Evolutionary conservation across 2,113 vertebrate genomes (phyloP).

Genomic region (Neofelis nebulosa): DNA sequence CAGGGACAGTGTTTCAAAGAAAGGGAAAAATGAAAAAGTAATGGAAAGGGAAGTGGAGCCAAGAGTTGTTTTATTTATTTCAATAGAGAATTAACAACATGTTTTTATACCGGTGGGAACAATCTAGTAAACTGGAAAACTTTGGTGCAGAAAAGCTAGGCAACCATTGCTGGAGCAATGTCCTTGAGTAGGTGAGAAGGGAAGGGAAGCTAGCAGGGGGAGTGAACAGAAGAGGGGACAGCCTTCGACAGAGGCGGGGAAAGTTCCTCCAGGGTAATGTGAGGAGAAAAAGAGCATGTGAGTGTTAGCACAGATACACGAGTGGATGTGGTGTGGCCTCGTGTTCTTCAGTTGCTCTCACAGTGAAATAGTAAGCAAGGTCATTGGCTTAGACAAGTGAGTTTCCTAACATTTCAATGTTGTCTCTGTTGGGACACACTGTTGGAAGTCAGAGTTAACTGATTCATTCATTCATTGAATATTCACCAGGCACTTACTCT

Average conservation of each 20-base stretch:
- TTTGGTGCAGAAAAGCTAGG: neutral
- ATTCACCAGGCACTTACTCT: neutral
- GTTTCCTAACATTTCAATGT: neutral
- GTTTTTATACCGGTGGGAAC: neutral
- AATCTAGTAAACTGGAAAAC: neutral
- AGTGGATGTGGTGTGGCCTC: too few species aligned
- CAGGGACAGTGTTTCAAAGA: neutral
- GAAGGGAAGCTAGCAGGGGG: too few species aligned
- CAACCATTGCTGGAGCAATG: neutral
- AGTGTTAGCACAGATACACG: neutral
- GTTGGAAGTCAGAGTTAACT: neutral
- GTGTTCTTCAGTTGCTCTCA: neutral
- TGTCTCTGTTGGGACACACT: neutral
- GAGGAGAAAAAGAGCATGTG: neutral
- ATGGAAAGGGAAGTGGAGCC: neutral
- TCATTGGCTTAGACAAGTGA: neutral
- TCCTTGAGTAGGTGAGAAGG: neutral
- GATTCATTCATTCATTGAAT: neutral
- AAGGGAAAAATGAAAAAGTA: neutral
- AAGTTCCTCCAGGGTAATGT: neutral
- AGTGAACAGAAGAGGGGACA: neutral
- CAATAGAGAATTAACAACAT: neutral
- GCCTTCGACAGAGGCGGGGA: neutral
- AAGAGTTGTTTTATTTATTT: neutral
- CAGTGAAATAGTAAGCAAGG: neutral